These are phyloP conservation scores for Colaptes auratus DNA, from an alignment of 2,113 vertebrate species.

Conservation along the genomic window DNA sequence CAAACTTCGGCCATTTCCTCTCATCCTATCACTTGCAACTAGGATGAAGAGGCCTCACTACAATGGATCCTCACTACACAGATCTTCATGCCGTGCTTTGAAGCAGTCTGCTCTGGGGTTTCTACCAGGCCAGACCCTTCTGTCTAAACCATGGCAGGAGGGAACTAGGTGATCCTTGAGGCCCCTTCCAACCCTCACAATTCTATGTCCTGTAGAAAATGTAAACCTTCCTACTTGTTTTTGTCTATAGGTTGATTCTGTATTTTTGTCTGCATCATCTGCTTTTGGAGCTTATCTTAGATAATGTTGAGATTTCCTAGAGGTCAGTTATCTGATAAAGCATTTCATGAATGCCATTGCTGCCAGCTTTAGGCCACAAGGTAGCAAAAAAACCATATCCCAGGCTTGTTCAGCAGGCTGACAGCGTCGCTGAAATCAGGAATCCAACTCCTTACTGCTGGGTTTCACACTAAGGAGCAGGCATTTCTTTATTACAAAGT, in stretches of 20 bases:
- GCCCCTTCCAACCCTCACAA: too few species aligned
- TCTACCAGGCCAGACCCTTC: not conserved
- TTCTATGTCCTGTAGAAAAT: rapidly evolving
- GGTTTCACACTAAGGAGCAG: too few species aligned
- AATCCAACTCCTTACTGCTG: too few species aligned
- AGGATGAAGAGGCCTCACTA: too few species aligned
- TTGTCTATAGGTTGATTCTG: rapidly evolving
- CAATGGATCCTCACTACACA: too few species aligned
- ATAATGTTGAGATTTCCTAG: not conserved
- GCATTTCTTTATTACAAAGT: too few species aligned
- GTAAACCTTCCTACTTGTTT: not conserved
- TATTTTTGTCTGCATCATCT: not conserved
- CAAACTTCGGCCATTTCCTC: too few species aligned
- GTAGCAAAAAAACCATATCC: not conserved
- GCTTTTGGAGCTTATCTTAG: not conserved
- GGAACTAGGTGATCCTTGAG: too few species aligned
- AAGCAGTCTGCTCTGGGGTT: not conserved
- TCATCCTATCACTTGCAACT: too few species aligned
- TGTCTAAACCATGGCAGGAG: too few species aligned
- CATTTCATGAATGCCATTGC: rapidly evolving
- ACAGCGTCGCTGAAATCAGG: too few species aligned
- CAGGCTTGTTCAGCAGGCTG: not conserved
- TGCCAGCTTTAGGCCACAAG: not conserved
- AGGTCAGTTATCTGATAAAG: not conserved
- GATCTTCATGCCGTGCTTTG: rapidly evolving